Percentiles rank a stretch among this genome's conserved stretches.
phyloP scores from a whole-genome alignment of 2,797 vertebrate species.

The Scleropages formosus region DNA sequence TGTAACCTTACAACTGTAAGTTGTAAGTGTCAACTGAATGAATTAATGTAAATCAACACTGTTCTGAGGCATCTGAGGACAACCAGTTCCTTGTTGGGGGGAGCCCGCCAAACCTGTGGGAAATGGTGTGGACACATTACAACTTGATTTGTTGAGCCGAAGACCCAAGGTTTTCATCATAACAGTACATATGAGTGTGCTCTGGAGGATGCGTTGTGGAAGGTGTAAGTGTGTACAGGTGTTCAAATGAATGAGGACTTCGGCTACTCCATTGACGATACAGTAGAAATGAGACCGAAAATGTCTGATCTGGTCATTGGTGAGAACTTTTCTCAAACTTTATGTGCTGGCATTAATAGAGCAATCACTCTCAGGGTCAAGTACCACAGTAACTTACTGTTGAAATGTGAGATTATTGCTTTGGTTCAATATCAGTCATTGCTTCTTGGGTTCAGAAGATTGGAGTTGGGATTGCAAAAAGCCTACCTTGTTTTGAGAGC shows the following conservation, averaged over 20 bases:
- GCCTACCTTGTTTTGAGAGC: background rate
- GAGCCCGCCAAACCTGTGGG: too few relatives aligned
- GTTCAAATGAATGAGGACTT: background rate
- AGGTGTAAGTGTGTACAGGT: background rate
- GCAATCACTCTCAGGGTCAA: background rate
- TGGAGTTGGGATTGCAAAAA: background rate
- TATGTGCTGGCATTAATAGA: background rate
- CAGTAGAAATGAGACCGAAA: too few relatives aligned
- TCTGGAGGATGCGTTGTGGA: background rate
- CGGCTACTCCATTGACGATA: background rate
- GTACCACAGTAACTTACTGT: background rate
- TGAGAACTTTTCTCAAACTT: too few relatives aligned
- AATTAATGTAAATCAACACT: too few relatives aligned
- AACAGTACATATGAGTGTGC: background rate
- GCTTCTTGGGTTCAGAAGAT: background rate
- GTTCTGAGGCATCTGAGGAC: background rate
- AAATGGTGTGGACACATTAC: too few relatives aligned
- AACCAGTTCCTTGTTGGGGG: background rate
- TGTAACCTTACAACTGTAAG: too few relatives aligned
- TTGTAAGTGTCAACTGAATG: too few relatives aligned
- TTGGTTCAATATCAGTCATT: background rate
- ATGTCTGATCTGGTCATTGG: background rate
- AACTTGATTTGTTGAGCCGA: background rate
- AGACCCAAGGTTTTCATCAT: background rate
- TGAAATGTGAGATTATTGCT: background rate